Base-by-base conservation (phyloP, 2,888 invertebrate genomes). In the Pteria penguin region DNA sequence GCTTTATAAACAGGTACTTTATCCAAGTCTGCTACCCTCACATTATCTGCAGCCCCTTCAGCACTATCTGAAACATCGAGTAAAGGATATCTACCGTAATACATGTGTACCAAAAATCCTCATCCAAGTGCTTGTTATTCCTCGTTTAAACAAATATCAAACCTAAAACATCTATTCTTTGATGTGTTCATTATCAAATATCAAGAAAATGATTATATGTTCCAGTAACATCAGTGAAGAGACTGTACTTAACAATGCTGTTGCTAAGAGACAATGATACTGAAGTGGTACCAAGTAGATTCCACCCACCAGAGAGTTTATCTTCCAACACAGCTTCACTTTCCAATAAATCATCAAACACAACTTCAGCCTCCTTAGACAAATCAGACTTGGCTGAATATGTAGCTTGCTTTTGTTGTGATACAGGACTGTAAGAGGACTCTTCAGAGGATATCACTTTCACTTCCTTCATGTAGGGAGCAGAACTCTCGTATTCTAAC, bases 11-110 rank as follows among this genome's bases (percentile, higher is more conserved):
- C 83, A 31, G 83, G 80, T 14, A 86, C 63, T 5, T 54, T 68
- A 62, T 83, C 82, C 31, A 87, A 24, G 70, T 87, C 76, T 2
- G 85, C 82, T n/a, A 83, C 73, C 33, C 83, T 76, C 22, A 36
- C 60, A 18, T 76, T 68, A 11, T 63, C 27, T 61, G 22, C 1
- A 14, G 27, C 31, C 31, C 14, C 58, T 58, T 45, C 45, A 45
- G 8, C 14, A 8, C 14, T 45, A 45, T 14, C 45, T 45, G 45
- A 45, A 45, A 45, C 45, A 45, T 45, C 8, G 14, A 24, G 18
- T 27, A 22, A 1, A 60, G 24, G n/a, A n/a, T n/a, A n/a, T n/a
- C n/a, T n/a, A n/a, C n/a, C n/a, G n/a, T n/a, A n/a, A n/a, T n/a
- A n/a, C n/a, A n/a, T n/a, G n/a, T n/a, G n/a, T n/a, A n/a, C 27